Evolutionary conservation across 2,797 vertebrate genomes (phyloP), one percentile per base, ranked within the genome.

Genomic region (Galago senegalensis): DNA sequence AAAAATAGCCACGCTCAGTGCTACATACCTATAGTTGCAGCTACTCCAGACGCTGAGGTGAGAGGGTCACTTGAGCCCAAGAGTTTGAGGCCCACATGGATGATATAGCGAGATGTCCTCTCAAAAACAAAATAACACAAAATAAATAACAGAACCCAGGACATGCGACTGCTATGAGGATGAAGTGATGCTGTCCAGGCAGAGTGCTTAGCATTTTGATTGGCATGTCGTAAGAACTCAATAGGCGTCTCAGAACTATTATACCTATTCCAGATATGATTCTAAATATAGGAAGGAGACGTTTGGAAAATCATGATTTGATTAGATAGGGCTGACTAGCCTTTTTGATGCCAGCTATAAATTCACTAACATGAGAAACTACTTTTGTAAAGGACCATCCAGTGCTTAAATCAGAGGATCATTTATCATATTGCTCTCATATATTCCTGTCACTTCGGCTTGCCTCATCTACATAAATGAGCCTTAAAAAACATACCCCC

Each of bases 291-390:
- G 58, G 56, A 84, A 96, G 46, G 8, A 31, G 27, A 81, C 1
- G 7, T 75, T 94, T 70, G 83, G 29, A 29, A 89, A 95, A 87
- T 3, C 25, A 58, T 91, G 76, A 29, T 89, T 17, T 79, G 89
- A 93, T 89, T 79, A 87, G 49, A 87, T 53, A 34, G 49, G 40
- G 21, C 75, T 87, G n/a, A 29, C 70, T 72, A 67, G 61, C 31
- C 75, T 86, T 95, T 82, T 53, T 86, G 79, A 92, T 86, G 70
- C 40, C 72, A 85, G 29, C 63, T 92, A 77, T 92, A 94, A 89
- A 91, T 96, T 91, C 73, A 93, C 65, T 60, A 53, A 76, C 34
- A 34, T 63, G 70, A 92, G 61, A 94, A 96, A 83, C 63, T 86
- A 79, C 56, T 90, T 89, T 92, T 77, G 11, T 86, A 95, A 92